Evolutionary conservation across 2,797 vertebrate genomes (phyloP), one percentile per base, ranked within the genome.

Genomic region (Oreochromis grahami): DNA sequence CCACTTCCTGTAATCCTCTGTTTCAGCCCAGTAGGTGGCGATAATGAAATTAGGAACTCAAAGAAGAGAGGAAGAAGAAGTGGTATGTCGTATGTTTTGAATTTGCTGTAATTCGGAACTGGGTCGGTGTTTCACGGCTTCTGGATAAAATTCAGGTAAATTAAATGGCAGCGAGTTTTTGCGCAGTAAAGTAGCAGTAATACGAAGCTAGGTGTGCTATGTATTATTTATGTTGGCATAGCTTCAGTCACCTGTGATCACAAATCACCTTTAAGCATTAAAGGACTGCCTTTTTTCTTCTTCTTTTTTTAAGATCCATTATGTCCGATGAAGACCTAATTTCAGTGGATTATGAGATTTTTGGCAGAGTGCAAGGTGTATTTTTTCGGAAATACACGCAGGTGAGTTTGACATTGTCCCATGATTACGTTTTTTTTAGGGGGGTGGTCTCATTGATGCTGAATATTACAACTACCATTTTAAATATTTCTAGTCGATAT

Each of bases 321-420:
- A 98, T 98, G 98, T 96, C 96, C 68, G 92, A 91, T 79, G 95
- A 96, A 79, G 96, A 95, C 1, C 86, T 98, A 3, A 24, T 98
- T 52, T 98, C 98, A 4, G 96, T 99, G 95, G 97, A 99, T 89
- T 99, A 98, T 91, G 98, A 99, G 91, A 92, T 99, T 84, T 97
- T 89, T 93, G 98, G 98, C 58, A 98, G 90, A 91, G 98, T 99
- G 70, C 98, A 99, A 95, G 97, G 98, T 41, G 98, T 99, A 72
- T 99, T 99, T 95, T 99, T 99, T 93, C 97, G 98, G 84, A 99
- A 99, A 94, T 97, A 98, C 93, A 98, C 98, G 1, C 98, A 99
- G 97, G 98, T 98, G 94, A 88, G 93, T 94, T 81, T 78, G 11
- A 53, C 51, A 78, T 52, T 78, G 10, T 48, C 43, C 6, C 0